Evolutionary conservation across 2,888 invertebrate genomes (phyloP).

Genomic region (Nomada hirtipes): DNA sequence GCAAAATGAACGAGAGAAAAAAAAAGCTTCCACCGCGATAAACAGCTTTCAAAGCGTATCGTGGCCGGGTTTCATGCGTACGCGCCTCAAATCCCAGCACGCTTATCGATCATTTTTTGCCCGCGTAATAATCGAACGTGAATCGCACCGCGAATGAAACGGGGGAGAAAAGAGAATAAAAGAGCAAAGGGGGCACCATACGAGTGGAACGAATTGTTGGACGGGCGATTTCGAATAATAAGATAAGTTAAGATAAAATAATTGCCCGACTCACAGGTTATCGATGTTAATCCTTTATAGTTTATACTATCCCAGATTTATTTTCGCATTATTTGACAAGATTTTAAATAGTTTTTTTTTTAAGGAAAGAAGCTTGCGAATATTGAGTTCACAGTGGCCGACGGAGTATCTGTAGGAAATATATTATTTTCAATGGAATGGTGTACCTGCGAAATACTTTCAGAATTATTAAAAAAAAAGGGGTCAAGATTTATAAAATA

Average conservation of each 20-base stretch:
- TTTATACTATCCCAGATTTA: too few species aligned
- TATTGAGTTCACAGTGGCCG: too few species aligned
- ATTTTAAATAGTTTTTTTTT: too few species aligned
- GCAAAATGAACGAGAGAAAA: not conserved
- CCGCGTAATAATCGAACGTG: constrained; percentile 17
- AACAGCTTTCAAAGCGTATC: constrained; percentile 45
- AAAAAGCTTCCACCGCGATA: constrained; percentile 18
- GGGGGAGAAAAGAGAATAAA: not conserved
- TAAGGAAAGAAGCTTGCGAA: too few species aligned
- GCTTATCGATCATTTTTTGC: constrained; percentile 42
- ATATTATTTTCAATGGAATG: too few species aligned
- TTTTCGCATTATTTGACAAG: too few species aligned
- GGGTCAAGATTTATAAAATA: too few species aligned
- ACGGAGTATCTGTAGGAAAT: too few species aligned
- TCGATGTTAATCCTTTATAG: not conserved
- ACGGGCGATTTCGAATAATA: not conserved
- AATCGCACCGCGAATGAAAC: not conserved
- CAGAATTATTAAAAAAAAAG: too few species aligned
- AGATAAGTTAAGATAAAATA: constrained; percentile 31
- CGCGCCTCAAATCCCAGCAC: not conserved
- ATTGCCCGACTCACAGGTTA: constrained; percentile 11
- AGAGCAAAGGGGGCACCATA: not conserved
- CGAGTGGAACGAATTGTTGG: constrained; percentile 7
- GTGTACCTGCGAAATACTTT: too few species aligned
- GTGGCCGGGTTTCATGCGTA: constrained; percentile 27